These are phyloP conservation scores for Tetragnatha montana DNA, from an alignment of 2,888 invertebrate genomes.

Conservation along the genomic window DNA sequence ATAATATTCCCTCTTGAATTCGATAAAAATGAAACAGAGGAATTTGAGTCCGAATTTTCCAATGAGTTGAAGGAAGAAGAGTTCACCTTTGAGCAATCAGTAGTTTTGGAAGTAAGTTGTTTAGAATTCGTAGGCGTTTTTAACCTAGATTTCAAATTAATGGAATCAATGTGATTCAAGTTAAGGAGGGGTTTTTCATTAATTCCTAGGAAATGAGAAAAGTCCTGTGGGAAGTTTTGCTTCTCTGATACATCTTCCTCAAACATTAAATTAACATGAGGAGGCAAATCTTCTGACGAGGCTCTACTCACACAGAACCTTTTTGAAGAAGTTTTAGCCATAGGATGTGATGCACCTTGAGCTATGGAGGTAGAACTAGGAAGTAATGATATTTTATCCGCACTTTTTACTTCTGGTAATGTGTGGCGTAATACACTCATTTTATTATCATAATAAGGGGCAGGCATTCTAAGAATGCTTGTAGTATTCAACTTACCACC, in stretches of 20 bases:
- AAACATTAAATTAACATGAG: conserved; percentile 14
- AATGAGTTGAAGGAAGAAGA: too few species aligned
- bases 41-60: too few species aligned
- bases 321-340: background rate
- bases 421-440: too few species aligned
- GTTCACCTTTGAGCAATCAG: too few species aligned
- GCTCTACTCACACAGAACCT: too few species aligned
- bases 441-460: background rate
- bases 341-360: background rate
- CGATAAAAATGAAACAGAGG: too few species aligned
- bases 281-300: background rate
- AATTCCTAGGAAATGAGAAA: background rate
- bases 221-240: background rate
- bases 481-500: background rate
- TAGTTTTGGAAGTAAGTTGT: too few species aligned
- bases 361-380: background rate
- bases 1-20: too few species aligned
- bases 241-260: conserved; percentile 24
- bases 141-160: too few species aligned
- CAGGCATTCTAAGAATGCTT: background rate
- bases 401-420: background rate
- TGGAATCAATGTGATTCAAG: too few species aligned
- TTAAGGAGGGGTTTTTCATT: too few species aligned
- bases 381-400: background rate
- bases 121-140: too few species aligned